phyloP scores from a whole-genome alignment of 2,888 invertebrate species.

The Danaus chrysippus region DNA sequence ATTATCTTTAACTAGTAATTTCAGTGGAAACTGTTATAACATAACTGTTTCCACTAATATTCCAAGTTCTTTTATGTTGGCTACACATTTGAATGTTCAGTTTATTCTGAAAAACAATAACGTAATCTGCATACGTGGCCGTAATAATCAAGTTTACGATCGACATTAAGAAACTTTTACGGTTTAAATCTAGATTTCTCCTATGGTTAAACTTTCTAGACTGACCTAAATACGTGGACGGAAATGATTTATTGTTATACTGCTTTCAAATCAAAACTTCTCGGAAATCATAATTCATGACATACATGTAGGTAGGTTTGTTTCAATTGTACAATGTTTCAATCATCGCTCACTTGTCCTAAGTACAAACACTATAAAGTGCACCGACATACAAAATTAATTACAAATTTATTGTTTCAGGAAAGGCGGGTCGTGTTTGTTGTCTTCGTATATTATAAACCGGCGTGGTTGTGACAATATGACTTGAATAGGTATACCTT shows the following conservation, averaged over 20 bases:
- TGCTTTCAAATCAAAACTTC: slow-evolving; percentile 34
- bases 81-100: no score
- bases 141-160: slow-evolving; percentile 30
- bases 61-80: background rate
- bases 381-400: background rate
- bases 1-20: no score
- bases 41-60: no score
- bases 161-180: slow-evolving; percentile 41
- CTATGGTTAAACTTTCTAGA: slow-evolving; percentile 42
- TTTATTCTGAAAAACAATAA: slow-evolving; percentile 21
- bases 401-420: slow-evolving; percentile 2
- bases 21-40: no score
- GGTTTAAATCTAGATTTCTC: slow-evolving; percentile 46
- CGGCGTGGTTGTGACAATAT: slow-evolving; percentile 24
- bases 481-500: slow-evolving; percentile 29
- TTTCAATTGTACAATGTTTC: background rate
- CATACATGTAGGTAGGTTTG: slow-evolving; percentile 3
- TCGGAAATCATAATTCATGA: slow-evolving; percentile 23
- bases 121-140: slow-evolving; percentile 22
- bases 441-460: slow-evolving; percentile 5
- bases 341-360: no score
- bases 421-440: background rate
- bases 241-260: slow-evolving; percentile 35
- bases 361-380: no score
- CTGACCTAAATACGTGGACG: slow-evolving; percentile 41